Evolutionary conservation across 2,113 vertebrate species (phyloP).

Genomic region (Seriola rivoliana): DNA sequence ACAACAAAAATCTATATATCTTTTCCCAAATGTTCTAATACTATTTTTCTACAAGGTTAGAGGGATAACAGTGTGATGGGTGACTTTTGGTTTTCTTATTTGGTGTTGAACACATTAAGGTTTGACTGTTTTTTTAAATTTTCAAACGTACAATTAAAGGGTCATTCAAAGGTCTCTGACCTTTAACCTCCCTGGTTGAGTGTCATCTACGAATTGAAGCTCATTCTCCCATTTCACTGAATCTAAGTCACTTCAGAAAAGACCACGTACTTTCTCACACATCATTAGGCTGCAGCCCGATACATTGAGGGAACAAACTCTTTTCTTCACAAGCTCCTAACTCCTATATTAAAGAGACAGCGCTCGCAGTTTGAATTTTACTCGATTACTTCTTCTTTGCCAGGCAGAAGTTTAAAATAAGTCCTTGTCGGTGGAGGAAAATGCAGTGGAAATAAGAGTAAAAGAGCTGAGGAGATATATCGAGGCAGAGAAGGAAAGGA

Average conservation of each 20-base stretch:
- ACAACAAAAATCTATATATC: too few species aligned
- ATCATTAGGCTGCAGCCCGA: conserved; percentile 26
- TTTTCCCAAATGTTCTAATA: too few species aligned
- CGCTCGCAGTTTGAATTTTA: conserved; percentile 33
- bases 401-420: conserved; percentile 12
- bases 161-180: background rate
- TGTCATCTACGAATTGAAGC: background rate
- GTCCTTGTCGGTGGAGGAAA: conserved; percentile 23
- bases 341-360: conserved; percentile 35
- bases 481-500: background rate
- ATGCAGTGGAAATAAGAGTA: conserved; percentile 11
- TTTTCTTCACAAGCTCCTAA: conserved; percentile 26
- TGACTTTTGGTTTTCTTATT: background rate
- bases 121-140: background rate
- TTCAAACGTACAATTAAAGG: background rate
- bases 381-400: conserved; percentile 42
- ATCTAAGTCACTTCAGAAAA: background rate
- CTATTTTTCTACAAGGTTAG: too few species aligned
- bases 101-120: background rate
- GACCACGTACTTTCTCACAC: background rate
- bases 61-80: too few species aligned
- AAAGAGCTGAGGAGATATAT: conserved; percentile 45
- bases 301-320: conserved; percentile 22
- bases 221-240: background rate
- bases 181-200: background rate